These are phyloP conservation scores for Cydia pomonella DNA, from an alignment of 1,140 invertebrate species.

Conservation along the genomic window DNA sequence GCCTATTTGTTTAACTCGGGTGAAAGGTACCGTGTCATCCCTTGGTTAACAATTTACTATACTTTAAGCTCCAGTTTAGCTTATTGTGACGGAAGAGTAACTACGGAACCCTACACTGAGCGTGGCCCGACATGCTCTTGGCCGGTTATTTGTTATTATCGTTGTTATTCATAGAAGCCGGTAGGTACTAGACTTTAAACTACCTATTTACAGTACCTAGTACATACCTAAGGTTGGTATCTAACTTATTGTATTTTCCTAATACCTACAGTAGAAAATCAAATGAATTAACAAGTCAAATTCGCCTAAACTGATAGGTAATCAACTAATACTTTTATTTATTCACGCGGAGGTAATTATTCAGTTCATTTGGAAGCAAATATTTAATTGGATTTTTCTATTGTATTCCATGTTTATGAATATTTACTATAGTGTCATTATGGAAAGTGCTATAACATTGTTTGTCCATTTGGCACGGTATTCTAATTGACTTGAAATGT, in stretches of 20 bases:
- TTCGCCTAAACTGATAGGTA: not conserved
- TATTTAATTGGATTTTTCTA: slow-evolving; percentile 32
- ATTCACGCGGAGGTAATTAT: slow-evolving; percentile 22
- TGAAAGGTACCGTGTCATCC: no score
- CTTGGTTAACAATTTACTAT: no score
- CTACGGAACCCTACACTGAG: no score
- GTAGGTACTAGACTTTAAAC: no score
- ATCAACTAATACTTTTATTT: slow-evolving; percentile 24
- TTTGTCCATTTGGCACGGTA: slow-evolving; percentile 14
- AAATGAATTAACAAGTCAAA: slow-evolving; percentile 8
- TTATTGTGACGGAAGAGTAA: no score
- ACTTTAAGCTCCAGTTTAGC: no score
- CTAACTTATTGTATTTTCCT: not conserved
- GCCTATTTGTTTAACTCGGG: no score
- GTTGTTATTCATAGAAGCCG: no score
- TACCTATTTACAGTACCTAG: no score
- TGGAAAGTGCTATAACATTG: slow-evolving; percentile 11
- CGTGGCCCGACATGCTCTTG: no score
- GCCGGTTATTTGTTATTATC: no score
- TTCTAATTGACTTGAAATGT: not conserved
- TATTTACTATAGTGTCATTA: slow-evolving; percentile 18
- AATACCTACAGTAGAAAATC: not conserved
- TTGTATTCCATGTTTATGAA: slow-evolving; percentile 29
- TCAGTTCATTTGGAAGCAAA: slow-evolving; percentile 32
- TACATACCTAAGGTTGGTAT: no score